These are phyloP conservation scores for Ailurus styani DNA, from an alignment of 2,113 vertebrate genomes.

Conservation along the genomic window DNA sequence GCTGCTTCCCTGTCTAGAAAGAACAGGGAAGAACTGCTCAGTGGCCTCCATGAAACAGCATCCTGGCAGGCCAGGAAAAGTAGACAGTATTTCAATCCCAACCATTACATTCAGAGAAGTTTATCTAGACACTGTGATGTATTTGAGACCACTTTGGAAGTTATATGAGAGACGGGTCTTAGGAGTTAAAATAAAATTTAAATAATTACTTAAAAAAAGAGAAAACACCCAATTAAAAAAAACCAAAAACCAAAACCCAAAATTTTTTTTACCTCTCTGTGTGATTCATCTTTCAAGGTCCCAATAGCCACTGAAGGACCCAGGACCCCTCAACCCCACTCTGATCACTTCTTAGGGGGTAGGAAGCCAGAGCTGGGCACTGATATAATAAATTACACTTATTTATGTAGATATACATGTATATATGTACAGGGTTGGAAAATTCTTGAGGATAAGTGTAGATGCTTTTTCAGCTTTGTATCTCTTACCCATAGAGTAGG, in stretches of 20 bases:
- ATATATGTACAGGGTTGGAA: not conserved
- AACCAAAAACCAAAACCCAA: not conserved
- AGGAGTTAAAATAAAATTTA: not conserved
- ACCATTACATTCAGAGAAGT: not conserved
- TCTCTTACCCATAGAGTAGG: not conserved
- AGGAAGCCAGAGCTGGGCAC: too few species aligned
- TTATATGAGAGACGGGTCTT: not conserved
- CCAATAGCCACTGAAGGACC: not conserved
- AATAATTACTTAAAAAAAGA: not conserved
- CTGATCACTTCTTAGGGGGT: not conserved
- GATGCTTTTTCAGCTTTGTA: not conserved
- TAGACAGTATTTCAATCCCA: not conserved
- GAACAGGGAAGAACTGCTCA: not conserved
- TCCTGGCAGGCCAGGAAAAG: not conserved
- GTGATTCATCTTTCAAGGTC: not conserved
- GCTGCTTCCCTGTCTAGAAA: not conserved
- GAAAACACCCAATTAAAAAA: not conserved
- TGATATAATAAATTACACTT: not conserved
- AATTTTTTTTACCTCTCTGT: not conserved
- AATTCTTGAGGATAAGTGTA: not conserved
- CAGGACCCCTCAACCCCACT: not conserved
- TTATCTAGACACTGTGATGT: not conserved
- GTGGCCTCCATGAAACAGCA: too few species aligned
- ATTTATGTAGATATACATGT: too few species aligned
- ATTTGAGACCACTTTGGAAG: not conserved